phyloP scores from a whole-genome alignment of 2,113 vertebrate species.

The Passerina amoena region DNA sequence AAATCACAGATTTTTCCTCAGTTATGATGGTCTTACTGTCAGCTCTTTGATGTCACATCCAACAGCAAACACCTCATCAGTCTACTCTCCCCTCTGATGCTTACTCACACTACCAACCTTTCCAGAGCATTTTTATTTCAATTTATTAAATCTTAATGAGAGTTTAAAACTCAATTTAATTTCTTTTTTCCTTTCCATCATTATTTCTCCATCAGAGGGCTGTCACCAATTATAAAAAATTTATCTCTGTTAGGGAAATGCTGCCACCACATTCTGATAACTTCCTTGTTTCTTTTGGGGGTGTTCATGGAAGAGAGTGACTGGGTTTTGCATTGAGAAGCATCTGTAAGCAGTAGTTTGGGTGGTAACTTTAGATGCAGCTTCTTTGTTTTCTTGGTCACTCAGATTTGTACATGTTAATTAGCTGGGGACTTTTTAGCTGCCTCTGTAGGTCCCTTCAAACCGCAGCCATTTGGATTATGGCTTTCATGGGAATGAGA shows the following conservation, averaged over 20 bases:
- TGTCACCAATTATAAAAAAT: not conserved
- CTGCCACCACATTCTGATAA: not conserved
- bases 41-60: not conserved
- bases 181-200: not conserved
- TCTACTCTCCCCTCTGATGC: not conserved
- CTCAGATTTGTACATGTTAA: not conserved
- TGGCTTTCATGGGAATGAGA: not conserved
- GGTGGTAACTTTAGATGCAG: not conserved
- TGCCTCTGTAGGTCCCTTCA: not conserved
- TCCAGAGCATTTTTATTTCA: not conserved
- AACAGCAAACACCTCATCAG: not conserved
- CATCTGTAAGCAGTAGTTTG: not conserved
- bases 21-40: not conserved
- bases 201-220: not conserved
- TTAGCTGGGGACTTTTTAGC: not conserved
- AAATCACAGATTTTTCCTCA: not conserved
- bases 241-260: not conserved
- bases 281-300: not conserved
- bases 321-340: not conserved
- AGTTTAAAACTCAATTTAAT: not conserved
- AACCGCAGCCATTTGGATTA: not conserved
- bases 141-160: not conserved
- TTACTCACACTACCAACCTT: not conserved
- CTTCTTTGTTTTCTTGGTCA: not conserved
- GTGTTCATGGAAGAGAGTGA: not conserved